phyloP scores from a whole-genome alignment of 1,140 invertebrate species.

The Ceratina australensis region DNA sequence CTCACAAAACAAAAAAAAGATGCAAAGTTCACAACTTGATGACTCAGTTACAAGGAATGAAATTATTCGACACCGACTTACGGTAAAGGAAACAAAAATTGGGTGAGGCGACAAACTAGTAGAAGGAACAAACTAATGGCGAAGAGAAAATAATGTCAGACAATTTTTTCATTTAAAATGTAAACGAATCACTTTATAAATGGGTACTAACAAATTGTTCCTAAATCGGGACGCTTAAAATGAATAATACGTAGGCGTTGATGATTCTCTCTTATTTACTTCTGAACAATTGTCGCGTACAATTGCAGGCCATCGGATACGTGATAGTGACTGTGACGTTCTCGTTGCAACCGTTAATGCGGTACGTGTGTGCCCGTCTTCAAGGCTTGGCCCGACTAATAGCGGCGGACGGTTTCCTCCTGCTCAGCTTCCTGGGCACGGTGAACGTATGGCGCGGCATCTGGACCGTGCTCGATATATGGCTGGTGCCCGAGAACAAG shows the following conservation, averaged over 20 bases:
- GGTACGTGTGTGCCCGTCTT: constrained; percentile 83
- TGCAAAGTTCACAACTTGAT: no score
- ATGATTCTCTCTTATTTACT: constrained; percentile 13
- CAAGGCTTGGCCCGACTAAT: constrained; percentile 84
- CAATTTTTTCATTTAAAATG: constrained; percentile 10
- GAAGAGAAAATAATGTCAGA: background rate
- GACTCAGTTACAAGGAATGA: no score
- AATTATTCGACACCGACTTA: no score
- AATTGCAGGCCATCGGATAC: constrained; percentile 87
- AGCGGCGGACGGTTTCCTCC: constrained; percentile 86
- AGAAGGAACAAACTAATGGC: background rate
- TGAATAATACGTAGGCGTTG: background rate
- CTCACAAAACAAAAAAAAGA: no score
- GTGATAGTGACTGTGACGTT: constrained; percentile 85
- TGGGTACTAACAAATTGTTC: constrained; percentile 8
- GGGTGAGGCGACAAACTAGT: no score
- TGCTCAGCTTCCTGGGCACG: constrained; percentile 89
- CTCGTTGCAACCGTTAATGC: constrained; percentile 85
- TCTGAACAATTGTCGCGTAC: constrained; percentile 15
- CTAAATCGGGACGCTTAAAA: constrained; percentile 16
- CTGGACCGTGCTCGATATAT: constrained; percentile 90
- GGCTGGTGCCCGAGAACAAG: constrained; percentile 87
- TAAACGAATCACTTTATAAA: background rate
- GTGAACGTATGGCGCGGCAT: constrained; percentile 93
- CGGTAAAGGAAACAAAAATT: background rate